Base-by-base conservation (phyloP, 2,797 vertebrate genomes). In the Vultur gryphus region DNA sequence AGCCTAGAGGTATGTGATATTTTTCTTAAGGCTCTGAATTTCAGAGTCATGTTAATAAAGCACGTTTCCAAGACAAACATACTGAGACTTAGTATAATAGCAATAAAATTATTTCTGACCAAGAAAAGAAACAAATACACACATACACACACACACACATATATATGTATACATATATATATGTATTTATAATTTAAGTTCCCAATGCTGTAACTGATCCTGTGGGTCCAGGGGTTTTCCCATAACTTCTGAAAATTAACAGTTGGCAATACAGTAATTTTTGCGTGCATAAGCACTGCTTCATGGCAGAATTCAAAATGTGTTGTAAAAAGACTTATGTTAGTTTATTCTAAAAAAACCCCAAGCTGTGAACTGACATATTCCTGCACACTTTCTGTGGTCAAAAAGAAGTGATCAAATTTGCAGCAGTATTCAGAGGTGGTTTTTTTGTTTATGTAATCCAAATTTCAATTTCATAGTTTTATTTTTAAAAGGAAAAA, bases 141-240 rank as follows among this genome's bases (percentile, higher is more conserved):
- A 29, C 1, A 17, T 5, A 28, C 2, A 26, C 4, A 51, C 4
- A 44, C 2, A 7, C 14, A 59, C 15, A 21, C 7, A 33, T 16
- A 16, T 13, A 6, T 18, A 13, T 23, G 6, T 7, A 4, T 3
- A 21, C 3, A 33, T 19, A 49, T 11, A 51, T 46, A 7, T 10
- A 31, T 33, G 3, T 20, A 78, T 59, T 54, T 67, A 29, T 33
- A 43, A 67, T 52, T 82, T 75, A 39, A 43, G 15, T 43, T 86
- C 12, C 13, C 31, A 24, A 1, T n/a, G 10, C n/a, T 59, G 10
- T 28, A 79, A 80, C 9, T 46, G 35, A 51, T 70, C 23, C 3
- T 46, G 7, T 28, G 26, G 54, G 24, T 52, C 13, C 18, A 57
- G 20, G 19, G 4, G 4, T 72, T 87, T 93, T 57, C 16, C 35